phyloP scores from a whole-genome alignment of 2,888 invertebrate genomes.

The Parasteatoda lunata region DNA sequence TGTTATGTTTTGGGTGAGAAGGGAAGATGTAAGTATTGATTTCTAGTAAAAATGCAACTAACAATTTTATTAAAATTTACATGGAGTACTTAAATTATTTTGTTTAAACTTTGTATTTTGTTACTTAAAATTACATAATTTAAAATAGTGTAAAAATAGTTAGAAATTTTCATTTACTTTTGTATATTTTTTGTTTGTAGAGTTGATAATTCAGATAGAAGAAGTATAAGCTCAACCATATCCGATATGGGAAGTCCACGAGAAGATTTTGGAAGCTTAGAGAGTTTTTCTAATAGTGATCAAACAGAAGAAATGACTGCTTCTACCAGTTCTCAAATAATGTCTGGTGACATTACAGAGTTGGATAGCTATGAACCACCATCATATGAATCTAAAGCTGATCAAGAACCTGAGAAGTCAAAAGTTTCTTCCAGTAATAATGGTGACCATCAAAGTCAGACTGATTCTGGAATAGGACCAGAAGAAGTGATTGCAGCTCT shows the following conservation, averaged over 20 bases:
- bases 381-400: conserved; percentile 11
- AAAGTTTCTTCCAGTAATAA: conserved; percentile 26
- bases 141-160: neutral
- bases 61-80: too few species aligned
- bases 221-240: conserved; percentile 67
- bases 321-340: conserved; percentile 53
- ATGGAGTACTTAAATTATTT: neutral
- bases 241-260: conserved; percentile 68
- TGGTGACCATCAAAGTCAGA: conserved; percentile 56
- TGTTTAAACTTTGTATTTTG: neutral
- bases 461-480: conserved; percentile 70
- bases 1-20: too few species aligned
- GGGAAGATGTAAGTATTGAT: too few species aligned
- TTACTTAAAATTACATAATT: neutral
- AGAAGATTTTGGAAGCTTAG: conserved; percentile 67
- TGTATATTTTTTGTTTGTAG: conserved; percentile 13
- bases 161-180: neutral
- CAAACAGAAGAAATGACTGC: conserved; percentile 60
- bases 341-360: conserved; percentile 44
- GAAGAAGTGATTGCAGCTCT: conserved; percentile 70
- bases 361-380: conserved; percentile 37
- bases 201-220: conserved; percentile 37
- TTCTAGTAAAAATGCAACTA: too few species aligned
- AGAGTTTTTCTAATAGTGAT: conserved; percentile 67
- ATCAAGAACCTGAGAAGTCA: neutral